Evolutionary conservation across 2,113 vertebrate species (phyloP).

Genomic region (Reinhardtius hippoglossoides): DNA sequence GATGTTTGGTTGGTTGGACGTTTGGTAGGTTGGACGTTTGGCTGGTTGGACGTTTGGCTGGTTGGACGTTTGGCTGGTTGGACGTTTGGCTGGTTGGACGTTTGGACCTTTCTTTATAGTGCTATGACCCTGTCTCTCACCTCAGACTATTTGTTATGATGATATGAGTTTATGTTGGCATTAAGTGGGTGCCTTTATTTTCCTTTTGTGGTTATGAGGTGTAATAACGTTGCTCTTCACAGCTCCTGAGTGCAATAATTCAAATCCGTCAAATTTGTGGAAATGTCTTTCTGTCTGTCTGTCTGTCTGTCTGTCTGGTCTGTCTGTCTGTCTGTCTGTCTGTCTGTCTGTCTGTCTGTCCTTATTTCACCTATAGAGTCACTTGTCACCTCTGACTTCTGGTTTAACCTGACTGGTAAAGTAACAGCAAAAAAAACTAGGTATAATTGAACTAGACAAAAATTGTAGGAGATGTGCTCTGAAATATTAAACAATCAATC

Average conservation of each 20-base stretch:
- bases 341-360: background rate
- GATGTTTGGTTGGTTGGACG: too few relatives aligned
- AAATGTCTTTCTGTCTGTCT: too few relatives aligned
- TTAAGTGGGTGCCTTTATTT: conserved; percentile 8
- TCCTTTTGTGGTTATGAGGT: background rate
- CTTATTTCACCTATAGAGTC: background rate
- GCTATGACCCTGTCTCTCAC: rapidly evolving
- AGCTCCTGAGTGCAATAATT: background rate
- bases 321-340: background rate
- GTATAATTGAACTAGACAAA: background rate
- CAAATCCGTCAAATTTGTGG: background rate
- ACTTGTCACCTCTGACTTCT: too few relatives aligned
- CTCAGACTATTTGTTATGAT: conserved; percentile 4
- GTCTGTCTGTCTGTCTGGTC: too few relatives aligned
- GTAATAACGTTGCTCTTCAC: background rate
- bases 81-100: too few relatives aligned
- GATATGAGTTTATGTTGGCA: conserved; percentile 7
- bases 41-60: too few relatives aligned
- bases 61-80: too few relatives aligned
- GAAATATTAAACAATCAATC: background rate
- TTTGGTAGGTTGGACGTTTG: too few relatives aligned
- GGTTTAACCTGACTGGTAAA: too few relatives aligned
- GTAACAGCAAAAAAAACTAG: too few relatives aligned
- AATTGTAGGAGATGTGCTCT: background rate
- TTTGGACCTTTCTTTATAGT: background rate